Evolutionary conservation across 2,797 vertebrate species (phyloP).

Genomic region (Tadarida brasiliensis): DNA sequence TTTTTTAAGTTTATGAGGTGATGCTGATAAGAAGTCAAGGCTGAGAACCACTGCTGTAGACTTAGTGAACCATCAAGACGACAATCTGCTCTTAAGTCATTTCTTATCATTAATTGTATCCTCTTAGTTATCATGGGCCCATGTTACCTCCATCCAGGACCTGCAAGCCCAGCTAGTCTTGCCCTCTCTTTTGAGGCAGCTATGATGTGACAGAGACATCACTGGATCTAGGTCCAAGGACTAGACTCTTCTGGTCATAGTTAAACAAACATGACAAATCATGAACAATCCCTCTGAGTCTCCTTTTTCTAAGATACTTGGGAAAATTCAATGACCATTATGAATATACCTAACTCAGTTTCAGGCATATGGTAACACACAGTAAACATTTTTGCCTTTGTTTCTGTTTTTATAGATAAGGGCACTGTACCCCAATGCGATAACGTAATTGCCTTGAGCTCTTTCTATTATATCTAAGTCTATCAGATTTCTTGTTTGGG

Average conservation of each 20-base stretch:
- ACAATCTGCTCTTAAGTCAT: not conserved
- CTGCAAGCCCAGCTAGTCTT: not conserved
- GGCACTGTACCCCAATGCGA: not conserved
- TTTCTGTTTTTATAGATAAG: slow-evolving; percentile 15
- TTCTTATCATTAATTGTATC: not conserved
- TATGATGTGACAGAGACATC: not conserved
- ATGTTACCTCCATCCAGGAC: not conserved
- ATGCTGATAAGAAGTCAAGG: not conserved
- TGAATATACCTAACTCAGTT: not conserved
- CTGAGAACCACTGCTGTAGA: not conserved
- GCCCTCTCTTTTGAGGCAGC: not conserved
- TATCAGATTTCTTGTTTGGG: not conserved
- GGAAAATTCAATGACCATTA: not conserved
- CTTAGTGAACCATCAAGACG: not conserved
- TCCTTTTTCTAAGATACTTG: not conserved
- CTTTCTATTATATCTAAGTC: not conserved
- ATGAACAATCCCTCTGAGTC: not conserved
- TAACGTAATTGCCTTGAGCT: not conserved
- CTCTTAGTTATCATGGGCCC: not conserved
- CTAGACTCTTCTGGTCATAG: not conserved
- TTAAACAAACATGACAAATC: not conserved
- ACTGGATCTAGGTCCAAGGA: not conserved
- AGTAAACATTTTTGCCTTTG: not conserved
- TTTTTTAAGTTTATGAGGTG: not conserved
- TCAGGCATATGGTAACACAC: not conserved